Base-by-base conservation (phyloP, 2,888 invertebrate genomes). In the Erebia epiphron region DNA sequence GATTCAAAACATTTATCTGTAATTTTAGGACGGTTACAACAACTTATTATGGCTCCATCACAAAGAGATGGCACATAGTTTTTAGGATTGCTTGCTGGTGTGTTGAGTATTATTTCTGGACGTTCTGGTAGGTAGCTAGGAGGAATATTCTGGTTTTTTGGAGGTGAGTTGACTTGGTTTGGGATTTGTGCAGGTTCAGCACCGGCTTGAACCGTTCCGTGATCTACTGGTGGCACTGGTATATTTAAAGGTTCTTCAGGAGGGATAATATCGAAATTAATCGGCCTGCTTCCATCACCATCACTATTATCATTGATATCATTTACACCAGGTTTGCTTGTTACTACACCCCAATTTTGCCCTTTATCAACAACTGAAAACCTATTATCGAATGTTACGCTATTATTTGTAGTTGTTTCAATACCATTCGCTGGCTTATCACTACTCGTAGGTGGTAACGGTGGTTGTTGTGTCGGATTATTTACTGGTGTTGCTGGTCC, bases 1-100 rank as follows among this genome's bases (percentile, higher is more conserved):
- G 72, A 61, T 11, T 77, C 82, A 21, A 92, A 92, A 75, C 91
- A 92, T 13, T 85, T 82, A 68, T 83, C 82, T 1, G 83, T 83
- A 2, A 87, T 80, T 68, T 81, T 77, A 0, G 79, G 75, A 71
- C 81, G 82, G 74, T 87, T 89, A 72, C 92, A 92, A 75, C 92
- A 92, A 43, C 82, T 83, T 2, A 92, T 72, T 1, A 89, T 81
- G 0, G 91, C 91, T 54, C 81, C 80, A 69, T 91, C 91, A 72
- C 92, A 91, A 9, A 72, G 41, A 43, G 70, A 69, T 7, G 75
- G 75, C 8, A 14, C 10, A 60, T 41, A 16, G 13, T 50, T 35
- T 16, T 57, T 10, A 50, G 13, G 18, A 61, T 11, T 67, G 11
- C 35, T 56, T 46, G 18, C 9, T n/a, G 35, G 41, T 14, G 13